Evolutionary conservation across 2,113 vertebrate genomes (phyloP).

Genomic region (Holacanthus passer): DNA sequence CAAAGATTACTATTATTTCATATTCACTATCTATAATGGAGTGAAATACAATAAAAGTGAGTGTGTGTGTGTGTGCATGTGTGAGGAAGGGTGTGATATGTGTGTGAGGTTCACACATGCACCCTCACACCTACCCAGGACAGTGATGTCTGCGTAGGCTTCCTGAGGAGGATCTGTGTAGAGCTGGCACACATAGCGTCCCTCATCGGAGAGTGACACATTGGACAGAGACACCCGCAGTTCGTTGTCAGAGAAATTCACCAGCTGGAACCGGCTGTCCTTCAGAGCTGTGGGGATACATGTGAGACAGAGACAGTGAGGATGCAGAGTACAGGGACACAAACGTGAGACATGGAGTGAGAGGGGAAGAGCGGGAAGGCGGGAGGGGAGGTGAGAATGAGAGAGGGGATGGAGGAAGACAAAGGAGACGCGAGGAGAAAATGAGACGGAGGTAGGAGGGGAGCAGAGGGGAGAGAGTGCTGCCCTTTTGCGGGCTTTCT

Average conservation of each 20-base stretch:
- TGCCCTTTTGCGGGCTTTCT: slow-evolving; percentile 72
- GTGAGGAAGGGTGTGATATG: slow-evolving; percentile 20
- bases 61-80: slow-evolving; percentile 20
- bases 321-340: slow-evolving; percentile 67
- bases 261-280: slow-evolving; percentile 99
- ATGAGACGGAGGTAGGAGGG: slow-evolving; percentile 32
- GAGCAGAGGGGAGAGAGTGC: slow-evolving; percentile 11
- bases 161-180: slow-evolving; percentile 99
- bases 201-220: slow-evolving; percentile 96
- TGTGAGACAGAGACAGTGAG: slow-evolving; percentile 68
- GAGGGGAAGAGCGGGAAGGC: not conserved
- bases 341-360: slow-evolving; percentile 56
- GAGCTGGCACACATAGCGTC: slow-evolving; percentile 97
- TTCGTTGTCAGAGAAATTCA: slow-evolving; percentile 99
- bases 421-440: slow-evolving; percentile 45
- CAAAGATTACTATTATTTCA: slow-evolving; percentile 77
- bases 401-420: slow-evolving; percentile 36
- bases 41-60: slow-evolving; percentile 43
- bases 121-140: slow-evolving; percentile 89
- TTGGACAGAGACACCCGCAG: slow-evolving; percentile 98
- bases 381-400: slow-evolving; percentile 33
- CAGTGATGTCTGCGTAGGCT: slow-evolving; percentile 95
- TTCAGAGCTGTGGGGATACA: slow-evolving; percentile 91
- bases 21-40: slow-evolving; percentile 51
- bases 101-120: slow-evolving; percentile 40